Evolutionary conservation across 2,113 vertebrate species (phyloP).

Genomic region (Carassius gibelio): DNA sequence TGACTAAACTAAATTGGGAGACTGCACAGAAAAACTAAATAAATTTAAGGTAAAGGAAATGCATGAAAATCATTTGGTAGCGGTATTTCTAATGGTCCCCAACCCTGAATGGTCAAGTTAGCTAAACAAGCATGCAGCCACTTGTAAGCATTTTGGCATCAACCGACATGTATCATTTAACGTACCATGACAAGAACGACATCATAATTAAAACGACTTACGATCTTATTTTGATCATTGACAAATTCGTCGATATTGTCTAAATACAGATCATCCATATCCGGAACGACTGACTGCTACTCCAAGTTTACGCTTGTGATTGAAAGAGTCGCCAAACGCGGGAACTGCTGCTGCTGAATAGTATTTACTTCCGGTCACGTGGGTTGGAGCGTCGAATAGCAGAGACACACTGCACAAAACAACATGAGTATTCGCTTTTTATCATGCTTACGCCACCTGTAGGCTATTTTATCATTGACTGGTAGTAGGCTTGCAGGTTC

Average conservation of each 20-base stretch:
- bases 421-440: not conserved
- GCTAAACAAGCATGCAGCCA: not conserved
- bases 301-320: not conserved
- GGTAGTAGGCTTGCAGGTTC: not conserved
- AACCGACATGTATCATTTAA: not conserved
- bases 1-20: too few species aligned
- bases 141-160: not conserved
- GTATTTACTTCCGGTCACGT: conserved; percentile 74
- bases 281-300: not conserved
- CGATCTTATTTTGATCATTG: conserved; percentile 83
- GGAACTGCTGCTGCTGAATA: conserved; percentile 64
- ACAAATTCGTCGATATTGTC: conserved; percentile 95
- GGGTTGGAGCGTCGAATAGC: not conserved
- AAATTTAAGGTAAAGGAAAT: not conserved
- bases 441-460: not conserved
- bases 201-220: too few species aligned
- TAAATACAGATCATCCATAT: conserved; percentile 89
- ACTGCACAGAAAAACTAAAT: too few species aligned
- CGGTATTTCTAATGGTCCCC: not conserved
- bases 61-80: not conserved
- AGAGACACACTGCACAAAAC: not conserved
- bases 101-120: not conserved
- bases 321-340: not conserved
- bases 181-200: too few species aligned
- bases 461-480: not conserved